These are phyloP conservation scores for Leucophenga maculata DNA, from an alignment of 2,888 invertebrate species.

Conservation along the genomic window DNA sequence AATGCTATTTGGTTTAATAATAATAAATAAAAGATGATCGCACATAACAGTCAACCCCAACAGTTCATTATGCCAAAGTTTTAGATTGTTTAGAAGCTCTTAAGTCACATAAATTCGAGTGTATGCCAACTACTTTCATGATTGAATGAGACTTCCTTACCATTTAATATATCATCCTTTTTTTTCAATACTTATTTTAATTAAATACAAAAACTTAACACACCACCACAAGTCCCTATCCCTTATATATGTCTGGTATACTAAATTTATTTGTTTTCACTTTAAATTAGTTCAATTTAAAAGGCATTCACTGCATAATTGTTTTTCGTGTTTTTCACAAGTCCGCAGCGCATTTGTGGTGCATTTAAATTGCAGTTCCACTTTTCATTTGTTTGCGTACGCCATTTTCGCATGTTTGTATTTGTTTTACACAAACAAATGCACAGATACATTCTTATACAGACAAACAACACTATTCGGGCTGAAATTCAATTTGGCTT, in stretches of 20 bases:
- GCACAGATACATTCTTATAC: not conserved
- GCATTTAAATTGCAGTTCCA: constrained; percentile 5
- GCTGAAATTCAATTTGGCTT: constrained; percentile 44
- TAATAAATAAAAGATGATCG: no score
- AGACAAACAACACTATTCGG: not conserved
- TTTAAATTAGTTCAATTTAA: not conserved
- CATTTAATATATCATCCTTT: no score
- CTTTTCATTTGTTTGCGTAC: constrained; percentile 13
- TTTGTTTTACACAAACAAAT: not conserved
- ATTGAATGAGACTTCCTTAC: no score
- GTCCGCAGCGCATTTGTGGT: not conserved
- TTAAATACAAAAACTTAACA: no score
- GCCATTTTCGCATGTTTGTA: not conserved
- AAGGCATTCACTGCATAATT: not conserved
- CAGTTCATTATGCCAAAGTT: no score
- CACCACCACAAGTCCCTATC: no score
- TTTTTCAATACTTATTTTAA: no score
- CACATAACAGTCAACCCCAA: no score
- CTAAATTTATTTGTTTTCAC: not conserved
- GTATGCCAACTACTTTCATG: no score
- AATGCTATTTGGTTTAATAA: no score
- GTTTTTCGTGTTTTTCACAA: constrained; percentile 10
- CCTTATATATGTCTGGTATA: not conserved
- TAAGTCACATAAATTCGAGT: no score
- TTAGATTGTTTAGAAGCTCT: no score